A percentile compares a stretch with the other conserved stretches of the same genome.
Conservation (phyloP, 2,888 invertebrate species). For the Melipona beecheii region DNA sequence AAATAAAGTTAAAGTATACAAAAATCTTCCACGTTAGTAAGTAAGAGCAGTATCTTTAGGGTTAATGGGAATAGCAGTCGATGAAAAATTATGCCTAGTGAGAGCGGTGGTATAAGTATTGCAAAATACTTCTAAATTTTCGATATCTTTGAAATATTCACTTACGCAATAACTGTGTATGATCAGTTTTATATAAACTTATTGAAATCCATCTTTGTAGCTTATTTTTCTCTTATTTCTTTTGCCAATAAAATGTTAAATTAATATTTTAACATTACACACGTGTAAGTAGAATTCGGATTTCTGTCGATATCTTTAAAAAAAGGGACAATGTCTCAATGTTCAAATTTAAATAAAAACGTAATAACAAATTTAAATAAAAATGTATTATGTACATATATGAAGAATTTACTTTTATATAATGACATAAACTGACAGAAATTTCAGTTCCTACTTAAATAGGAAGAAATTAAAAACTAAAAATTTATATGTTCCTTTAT, state of each 20-base stretch:
- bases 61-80: slow-evolving; percentile 59
- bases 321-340: not conserved
- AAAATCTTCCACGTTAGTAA: slow-evolving; percentile 66
- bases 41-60: slow-evolving; percentile 67
- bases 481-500: not conserved
- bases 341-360: not conserved
- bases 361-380: no score
- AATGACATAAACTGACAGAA: slow-evolving; percentile 13
- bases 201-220: slow-evolving; percentile 31
- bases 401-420: not conserved
- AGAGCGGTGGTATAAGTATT: slow-evolving; percentile 44
- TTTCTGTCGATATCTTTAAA: slow-evolving; percentile 15
- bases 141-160: slow-evolving; percentile 41
- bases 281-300: slow-evolving; percentile 15
- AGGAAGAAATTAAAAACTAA: not conserved
- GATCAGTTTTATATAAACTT: slow-evolving; percentile 44
- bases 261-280: slow-evolving; percentile 38
- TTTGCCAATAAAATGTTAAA: slow-evolving; percentile 28
- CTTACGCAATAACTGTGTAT: slow-evolving; percentile 35
- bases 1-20: slow-evolving; percentile 45
- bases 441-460: slow-evolving; percentile 27
- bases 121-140: slow-evolving; percentile 39
- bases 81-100: slow-evolving; percentile 55
- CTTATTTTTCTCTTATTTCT: slow-evolving; percentile 27
- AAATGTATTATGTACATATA: not conserved